Conservation (phyloP, 2,888 invertebrate species). For the Lutraria lutraria region DNA sequence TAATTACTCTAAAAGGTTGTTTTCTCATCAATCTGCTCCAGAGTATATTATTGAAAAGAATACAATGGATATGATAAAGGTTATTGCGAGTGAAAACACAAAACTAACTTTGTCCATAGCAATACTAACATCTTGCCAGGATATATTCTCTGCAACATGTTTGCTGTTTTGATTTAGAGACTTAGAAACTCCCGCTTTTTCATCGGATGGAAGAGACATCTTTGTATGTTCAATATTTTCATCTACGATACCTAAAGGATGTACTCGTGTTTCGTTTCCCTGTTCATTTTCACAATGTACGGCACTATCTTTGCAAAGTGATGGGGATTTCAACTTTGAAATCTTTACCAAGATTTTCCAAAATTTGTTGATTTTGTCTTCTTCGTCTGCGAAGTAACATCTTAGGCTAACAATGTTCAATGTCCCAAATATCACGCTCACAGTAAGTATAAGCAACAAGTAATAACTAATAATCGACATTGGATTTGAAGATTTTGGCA, state of each 20-base stretch:
- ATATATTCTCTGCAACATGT: background rate
- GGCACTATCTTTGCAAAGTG: background rate
- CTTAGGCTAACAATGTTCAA: background rate
- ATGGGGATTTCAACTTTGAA: background rate
- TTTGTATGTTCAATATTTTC: background rate
- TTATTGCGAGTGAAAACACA: background rate
- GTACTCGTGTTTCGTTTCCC: background rate
- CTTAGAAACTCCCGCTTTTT: background rate
- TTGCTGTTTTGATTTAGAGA: background rate
- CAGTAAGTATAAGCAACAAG: background rate
- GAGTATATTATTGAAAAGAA: background rate
- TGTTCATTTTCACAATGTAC: background rate
- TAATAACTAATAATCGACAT: slow-evolving; percentile 65
- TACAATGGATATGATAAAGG: background rate
- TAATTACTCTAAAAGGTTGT: no score
- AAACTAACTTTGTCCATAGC: background rate
- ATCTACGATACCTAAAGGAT: background rate
- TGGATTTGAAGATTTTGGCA: slow-evolving; percentile 64
- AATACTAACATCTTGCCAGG: background rate
- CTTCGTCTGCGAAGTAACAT: background rate
- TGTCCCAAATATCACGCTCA: background rate
- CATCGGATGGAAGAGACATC: no score
- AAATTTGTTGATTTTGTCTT: background rate
- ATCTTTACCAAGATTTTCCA: background rate
- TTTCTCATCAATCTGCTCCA: background rate